Conservation (phyloP, 2,113 vertebrate genomes). For the Zingel zingel region DNA sequence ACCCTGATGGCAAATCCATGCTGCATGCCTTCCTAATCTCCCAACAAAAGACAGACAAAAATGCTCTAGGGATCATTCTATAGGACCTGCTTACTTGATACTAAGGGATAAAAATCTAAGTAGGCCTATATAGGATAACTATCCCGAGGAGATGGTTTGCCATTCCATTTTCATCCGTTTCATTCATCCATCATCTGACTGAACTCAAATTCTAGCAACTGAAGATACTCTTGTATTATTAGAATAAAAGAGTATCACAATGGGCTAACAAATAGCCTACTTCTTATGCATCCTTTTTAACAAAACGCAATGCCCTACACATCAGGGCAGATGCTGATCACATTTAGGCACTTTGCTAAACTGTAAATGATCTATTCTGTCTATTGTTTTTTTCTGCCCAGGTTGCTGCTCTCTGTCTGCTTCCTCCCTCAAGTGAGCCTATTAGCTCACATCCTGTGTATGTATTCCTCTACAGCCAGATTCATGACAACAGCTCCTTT, state of each 20-base stretch:
- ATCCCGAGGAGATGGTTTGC: constrained; percentile 11
- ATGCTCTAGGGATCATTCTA: constrained; percentile 31
- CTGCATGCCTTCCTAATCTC: constrained; percentile 55
- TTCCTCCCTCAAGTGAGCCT: constrained; percentile 20
- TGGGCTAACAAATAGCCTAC: neutral
- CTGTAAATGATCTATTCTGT: constrained; percentile 17
- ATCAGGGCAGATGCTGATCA: neutral
- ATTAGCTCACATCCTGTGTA: constrained; percentile 32
- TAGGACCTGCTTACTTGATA: constrained; percentile 38
- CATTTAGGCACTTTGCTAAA: neutral
- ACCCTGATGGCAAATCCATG: constrained; percentile 35
- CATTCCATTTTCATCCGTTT: constrained; percentile 29
- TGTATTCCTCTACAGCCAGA: constrained; percentile 46
- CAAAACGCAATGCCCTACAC: constrained; percentile 7
- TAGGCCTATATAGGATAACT: neutral
- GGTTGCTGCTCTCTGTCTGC: neutral
- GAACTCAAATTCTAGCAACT: constrained; percentile 17
- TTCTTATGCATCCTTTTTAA: neutral
- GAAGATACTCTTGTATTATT: neutral
- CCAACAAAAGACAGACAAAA: constrained; percentile 47
- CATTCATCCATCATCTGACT: constrained; percentile 19
- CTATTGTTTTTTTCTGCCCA: neutral
- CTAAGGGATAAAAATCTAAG: constrained; percentile 36
- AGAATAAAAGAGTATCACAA: neutral
- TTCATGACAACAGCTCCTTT: constrained; percentile 39